phyloP scores from a whole-genome alignment of 2,797 vertebrate genomes.

The Amblyopsis hoosieri region DNA sequence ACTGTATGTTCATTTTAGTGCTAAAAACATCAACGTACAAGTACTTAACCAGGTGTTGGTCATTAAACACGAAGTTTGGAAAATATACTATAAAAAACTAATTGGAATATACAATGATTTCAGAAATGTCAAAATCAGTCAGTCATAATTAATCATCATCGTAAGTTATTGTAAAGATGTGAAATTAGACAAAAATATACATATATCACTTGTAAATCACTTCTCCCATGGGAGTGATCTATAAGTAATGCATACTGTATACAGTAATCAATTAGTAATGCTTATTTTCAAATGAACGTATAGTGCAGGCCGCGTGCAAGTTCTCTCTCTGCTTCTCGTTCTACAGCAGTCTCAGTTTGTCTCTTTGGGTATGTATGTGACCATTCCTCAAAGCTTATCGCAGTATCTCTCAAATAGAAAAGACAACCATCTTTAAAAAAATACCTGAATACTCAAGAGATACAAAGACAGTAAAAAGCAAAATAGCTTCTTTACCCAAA shows the following conservation, averaged over 20 bases:
- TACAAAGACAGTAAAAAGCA: slow-evolving; percentile 47
- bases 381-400: slow-evolving; percentile 49
- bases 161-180: slow-evolving; percentile 30
- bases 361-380: slow-evolving; percentile 41
- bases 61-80: slow-evolving; percentile 51
- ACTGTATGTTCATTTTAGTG: slow-evolving; percentile 16
- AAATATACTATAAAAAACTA: slow-evolving; percentile 47
- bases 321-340: slow-evolving; percentile 11
- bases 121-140: slow-evolving; percentile 42
- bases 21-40: slow-evolving; percentile 38
- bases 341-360: slow-evolving; percentile 35
- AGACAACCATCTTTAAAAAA: slow-evolving; percentile 44
- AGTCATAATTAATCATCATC: slow-evolving; percentile 25
- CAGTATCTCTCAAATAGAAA: slow-evolving; percentile 51
- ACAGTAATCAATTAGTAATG: slow-evolving; percentile 33
- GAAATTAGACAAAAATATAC: slow-evolving; percentile 39
- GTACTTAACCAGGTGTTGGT: slow-evolving; percentile 29
- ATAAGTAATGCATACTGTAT: background rate
- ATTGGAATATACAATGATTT: slow-evolving; percentile 65
- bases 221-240: background rate
- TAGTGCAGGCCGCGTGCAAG: slow-evolving; percentile 45
- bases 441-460: slow-evolving; percentile 63
- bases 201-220: background rate
- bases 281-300: slow-evolving; percentile 58
- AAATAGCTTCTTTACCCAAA: slow-evolving; percentile 53